A percentile compares a stretch with the other conserved stretches of the same genome.
These are phyloP conservation scores for Trilocha varians DNA, from an alignment of 2,888 invertebrate genomes.

Conservation along the genomic window DNA sequence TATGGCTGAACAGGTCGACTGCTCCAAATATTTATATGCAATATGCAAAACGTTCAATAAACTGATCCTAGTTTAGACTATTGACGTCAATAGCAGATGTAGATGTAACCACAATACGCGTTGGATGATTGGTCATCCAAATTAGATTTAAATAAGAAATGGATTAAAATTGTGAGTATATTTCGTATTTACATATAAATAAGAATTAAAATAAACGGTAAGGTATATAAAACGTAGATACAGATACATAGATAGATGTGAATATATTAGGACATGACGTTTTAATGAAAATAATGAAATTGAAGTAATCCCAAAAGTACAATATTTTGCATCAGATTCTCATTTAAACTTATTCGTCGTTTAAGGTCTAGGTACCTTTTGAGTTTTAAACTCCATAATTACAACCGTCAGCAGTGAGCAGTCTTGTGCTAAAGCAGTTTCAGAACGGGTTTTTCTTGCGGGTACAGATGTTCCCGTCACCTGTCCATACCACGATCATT, in stretches of 20 bases:
- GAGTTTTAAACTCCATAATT: neutral
- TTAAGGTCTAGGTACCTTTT: no score
- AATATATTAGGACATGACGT: no score
- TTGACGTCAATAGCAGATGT: neutral
- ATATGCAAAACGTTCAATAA: neutral
- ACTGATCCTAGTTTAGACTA: neutral
- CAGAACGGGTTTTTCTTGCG: conserved; percentile 34
- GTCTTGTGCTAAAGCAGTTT: conserved; percentile 19
- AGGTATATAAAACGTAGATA: no score
- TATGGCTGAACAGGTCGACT: neutral
- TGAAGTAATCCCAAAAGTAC: no score
- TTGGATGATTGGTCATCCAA: neutral
- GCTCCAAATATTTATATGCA: neutral
- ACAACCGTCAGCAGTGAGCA: neutral
- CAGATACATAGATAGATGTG: no score
- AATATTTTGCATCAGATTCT: no score
- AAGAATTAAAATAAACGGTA: no score
- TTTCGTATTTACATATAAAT: no score
- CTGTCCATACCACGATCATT: conserved; percentile 19
- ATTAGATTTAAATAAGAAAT: no score
- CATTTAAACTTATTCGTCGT: no score
- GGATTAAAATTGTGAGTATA: no score
- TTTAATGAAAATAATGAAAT: no score
- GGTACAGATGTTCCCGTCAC: conserved; percentile 29
- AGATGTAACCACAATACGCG: neutral